Base-by-base conservation (phyloP, 2,113 vertebrate genomes). In the Copsychus sechellarum region DNA sequence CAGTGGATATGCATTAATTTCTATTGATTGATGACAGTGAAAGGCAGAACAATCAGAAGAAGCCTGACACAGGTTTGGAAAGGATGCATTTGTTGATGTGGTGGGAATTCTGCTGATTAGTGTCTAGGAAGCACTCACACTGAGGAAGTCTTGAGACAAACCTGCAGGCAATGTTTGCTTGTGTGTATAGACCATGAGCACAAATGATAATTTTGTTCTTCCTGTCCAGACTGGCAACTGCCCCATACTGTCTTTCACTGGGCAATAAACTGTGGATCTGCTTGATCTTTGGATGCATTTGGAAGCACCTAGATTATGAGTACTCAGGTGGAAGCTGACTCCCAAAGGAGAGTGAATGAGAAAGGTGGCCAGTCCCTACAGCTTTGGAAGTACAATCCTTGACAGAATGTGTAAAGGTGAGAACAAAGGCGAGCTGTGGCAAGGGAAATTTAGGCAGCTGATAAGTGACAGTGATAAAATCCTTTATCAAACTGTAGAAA, bases 181-280 rank as follows among this genome's bases (percentile, higher is more conserved):
- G 3, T 34, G 15, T 42, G 21, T 40, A 26, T 11, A 48, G 53
- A 47, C 48, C 6, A 2, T n/a, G 29, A 31, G 23, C 40, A 56
- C 9, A 60, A 67, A 13, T 5, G 40, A 29, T 21, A 34, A 26
- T 62, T 72, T 51, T 82, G 12, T 56, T 88, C 34, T 47, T 94
- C 21, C 26, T 40, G 9, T 80, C n/a, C 1, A 2, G 38, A 33
- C 11, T 15, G 13, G 14, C 12, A 6, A 38, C 20, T 1, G 2
- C 9, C 11, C 24, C 40, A 20, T 56, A 40, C 33, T 15, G 12
- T 60, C 45, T 53, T 88, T 48, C 3, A 0, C 7, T 76, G 57
- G 26, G 33, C 20, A 45, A 21, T 22, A 13, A 76, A 43, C 33
- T 48, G 16, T 1, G 1, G 12, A 43, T 77, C 43, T 62, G 4